phyloP scores from a whole-genome alignment of 53 echinoderm and acorn worm species.

The Paracentrotus lividus region DNA sequence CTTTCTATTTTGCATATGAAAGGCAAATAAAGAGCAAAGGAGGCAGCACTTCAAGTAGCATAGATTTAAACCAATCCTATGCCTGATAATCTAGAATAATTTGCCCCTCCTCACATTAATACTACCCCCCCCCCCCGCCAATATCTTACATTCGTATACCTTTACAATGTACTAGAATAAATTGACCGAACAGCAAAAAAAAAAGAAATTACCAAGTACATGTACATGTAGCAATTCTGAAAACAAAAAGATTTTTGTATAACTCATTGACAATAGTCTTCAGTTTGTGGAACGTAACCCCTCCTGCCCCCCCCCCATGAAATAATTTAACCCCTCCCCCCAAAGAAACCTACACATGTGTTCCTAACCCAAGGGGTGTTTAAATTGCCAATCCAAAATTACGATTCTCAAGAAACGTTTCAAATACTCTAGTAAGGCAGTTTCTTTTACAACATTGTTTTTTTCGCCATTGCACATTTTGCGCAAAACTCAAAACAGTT shows the following conservation, averaged over 20 bases:
- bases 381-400: too few species aligned
- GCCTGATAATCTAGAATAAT: background rate
- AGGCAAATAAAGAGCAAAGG: conserved; percentile 26
- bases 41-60: conserved; percentile 39
- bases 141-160: background rate
- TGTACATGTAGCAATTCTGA: too few species aligned
- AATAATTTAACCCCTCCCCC: too few species aligned
- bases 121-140: background rate
- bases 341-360: too few species aligned
- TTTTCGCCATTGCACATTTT: background rate
- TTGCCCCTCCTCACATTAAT: background rate
- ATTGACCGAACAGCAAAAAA: too few species aligned
- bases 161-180: too few species aligned
- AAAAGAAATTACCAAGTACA: too few species aligned
- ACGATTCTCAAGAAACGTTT: background rate
- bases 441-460: conserved; percentile 3
- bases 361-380: too few species aligned
- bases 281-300: too few species aligned
- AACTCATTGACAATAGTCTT: too few species aligned
- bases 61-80: background rate
- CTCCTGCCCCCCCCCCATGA: too few species aligned
- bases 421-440: conserved; percentile 41
- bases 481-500: background rate
- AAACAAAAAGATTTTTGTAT: too few species aligned
- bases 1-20: conserved; percentile 49